Base-by-base conservation (phyloP, 2,888 invertebrate genomes). In the Andrena fulva region DNA sequence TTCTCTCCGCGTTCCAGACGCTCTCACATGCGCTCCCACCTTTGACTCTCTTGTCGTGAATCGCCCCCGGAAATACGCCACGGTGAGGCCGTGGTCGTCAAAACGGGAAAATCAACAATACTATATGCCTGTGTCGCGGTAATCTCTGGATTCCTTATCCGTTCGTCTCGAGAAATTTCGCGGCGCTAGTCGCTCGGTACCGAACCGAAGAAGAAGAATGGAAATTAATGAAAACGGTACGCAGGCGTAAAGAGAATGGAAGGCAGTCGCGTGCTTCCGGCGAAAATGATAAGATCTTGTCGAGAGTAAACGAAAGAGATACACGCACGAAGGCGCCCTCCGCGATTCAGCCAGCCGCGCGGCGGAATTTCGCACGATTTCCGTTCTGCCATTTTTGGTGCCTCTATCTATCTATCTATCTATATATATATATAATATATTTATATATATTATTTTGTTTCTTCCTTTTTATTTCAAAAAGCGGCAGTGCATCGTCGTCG, bases 401-500 rank as follows among this genome's bases (percentile, higher is more conserved):
- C 82, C 78, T 81, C 82, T 87, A 87, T 87, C 87, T 87, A 83
- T 77, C 80, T 87, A 85, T 85, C 80, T 88, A 87, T 81, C 69
- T 87, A 84, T 85, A 71, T 87, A 87, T 87, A 85, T 86, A 83
- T 85, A 86, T 86, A 85, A 85, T 83, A 87, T 88, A 85, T 88
- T 80, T 85, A 87, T 87, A 87, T 89, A 89, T 90, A 86, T 85
- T 85, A 85, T 85, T 84, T 89, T 86, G 78, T 87, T 82, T 87
- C 72, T 80, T 77, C 84, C 82, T 59, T 62, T 60, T 74, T 74
- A 84, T 78, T 88, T 85, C 87, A 87, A 90, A 90, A 89, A 90
- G 89, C 87, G 90, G 88, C 90, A 90, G 88, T 87, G 88, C 84
- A 86, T 85, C 85, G 85, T 83, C 85, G 88, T 85, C 85, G 88